Evolutionary conservation across 1,140 invertebrate genomes (phyloP).

Genomic region (Venturia canescens): DNA sequence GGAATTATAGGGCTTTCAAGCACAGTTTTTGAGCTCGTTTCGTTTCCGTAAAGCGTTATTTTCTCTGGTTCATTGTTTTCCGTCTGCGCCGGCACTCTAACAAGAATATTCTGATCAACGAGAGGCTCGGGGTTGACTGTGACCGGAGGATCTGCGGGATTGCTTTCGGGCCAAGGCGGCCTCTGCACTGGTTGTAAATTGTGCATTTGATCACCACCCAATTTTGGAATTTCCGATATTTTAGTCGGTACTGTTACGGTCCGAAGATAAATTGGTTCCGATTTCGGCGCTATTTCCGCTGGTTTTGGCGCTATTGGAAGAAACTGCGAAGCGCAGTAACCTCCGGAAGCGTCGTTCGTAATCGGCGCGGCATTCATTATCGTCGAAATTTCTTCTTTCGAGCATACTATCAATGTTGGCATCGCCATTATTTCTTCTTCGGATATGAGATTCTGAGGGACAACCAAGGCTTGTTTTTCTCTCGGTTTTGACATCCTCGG

Average conservation of each 20-base stretch:
- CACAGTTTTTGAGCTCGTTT: conserved; percentile 56
- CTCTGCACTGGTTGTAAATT: too few relatives aligned
- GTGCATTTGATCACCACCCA: background rate
- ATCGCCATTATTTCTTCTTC: conserved; percentile 58
- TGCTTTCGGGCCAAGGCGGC: background rate
- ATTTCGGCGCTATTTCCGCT: conserved; percentile 3
- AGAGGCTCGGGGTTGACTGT: background rate
- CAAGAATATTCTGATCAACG: background rate
- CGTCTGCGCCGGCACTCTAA: background rate
- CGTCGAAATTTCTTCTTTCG: conserved; percentile 62
- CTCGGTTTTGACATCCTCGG: conserved; percentile 43
- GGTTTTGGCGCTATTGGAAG: conserved; percentile 68
- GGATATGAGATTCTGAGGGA: background rate
- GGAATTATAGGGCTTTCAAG: conserved; percentile 60
- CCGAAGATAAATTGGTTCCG: conserved; percentile 58
- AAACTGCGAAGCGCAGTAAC: conserved; percentile 49
- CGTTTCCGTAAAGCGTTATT: conserved; percentile 68
- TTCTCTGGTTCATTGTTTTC: conserved; percentile 55
- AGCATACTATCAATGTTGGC: conserved; percentile 69
- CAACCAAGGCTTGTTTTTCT: conserved; percentile 5
- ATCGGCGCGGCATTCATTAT: conserved; percentile 5
- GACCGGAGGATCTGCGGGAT: background rate
- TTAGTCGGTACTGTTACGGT: conserved; percentile 62
- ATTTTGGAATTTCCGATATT: background rate
- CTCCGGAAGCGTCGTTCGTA: background rate